Evolutionary conservation across 1,140 invertebrate species (phyloP).

Genomic region (Whitmania pigra): DNA sequence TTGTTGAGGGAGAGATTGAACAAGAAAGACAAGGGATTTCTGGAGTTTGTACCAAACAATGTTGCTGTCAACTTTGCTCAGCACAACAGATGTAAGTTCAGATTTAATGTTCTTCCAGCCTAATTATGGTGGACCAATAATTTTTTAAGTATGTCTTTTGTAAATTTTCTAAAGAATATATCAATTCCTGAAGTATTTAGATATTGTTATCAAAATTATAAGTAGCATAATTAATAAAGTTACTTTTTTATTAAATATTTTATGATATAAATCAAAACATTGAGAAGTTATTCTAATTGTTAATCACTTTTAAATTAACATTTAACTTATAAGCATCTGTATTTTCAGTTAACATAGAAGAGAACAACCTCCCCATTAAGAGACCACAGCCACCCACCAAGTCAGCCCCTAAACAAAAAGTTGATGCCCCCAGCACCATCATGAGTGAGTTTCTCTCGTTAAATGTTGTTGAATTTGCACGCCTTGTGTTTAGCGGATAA

Average conservation of each 20-base stretch:
- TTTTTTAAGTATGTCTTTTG: no score
- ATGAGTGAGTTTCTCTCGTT: no score
- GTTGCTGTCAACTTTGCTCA: slow-evolving; percentile 96
- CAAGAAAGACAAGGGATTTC: slow-evolving; percentile 77
- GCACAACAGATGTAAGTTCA: slow-evolving; percentile 70
- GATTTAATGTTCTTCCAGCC: neutral
- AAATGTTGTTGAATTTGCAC: no score
- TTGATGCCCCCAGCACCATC: slow-evolving; percentile 46
- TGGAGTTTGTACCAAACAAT: slow-evolving; percentile 89
- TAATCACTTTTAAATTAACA: no score
- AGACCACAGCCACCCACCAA: slow-evolving; percentile 48
- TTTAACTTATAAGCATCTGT: neutral
- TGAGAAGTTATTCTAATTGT: no score
- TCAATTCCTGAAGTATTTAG: neutral
- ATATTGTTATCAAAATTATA: neutral
- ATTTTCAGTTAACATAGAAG: slow-evolving; percentile 63
- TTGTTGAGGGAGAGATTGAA: slow-evolving; percentile 72
- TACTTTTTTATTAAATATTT: neutral
- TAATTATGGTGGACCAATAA: no score
- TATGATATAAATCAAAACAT: no score
- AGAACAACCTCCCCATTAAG: slow-evolving; percentile 44
- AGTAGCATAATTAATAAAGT: no score
- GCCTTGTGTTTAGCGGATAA: no score
- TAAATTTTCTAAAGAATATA: neutral
- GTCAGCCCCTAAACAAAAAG: slow-evolving; percentile 47